Evolutionary conservation across 37 sponge, comb jelly and placozoan genomes (phyloP), one percentile per base, ranked within the genome.

Genomic region (Eunapius fragilis): DNA sequence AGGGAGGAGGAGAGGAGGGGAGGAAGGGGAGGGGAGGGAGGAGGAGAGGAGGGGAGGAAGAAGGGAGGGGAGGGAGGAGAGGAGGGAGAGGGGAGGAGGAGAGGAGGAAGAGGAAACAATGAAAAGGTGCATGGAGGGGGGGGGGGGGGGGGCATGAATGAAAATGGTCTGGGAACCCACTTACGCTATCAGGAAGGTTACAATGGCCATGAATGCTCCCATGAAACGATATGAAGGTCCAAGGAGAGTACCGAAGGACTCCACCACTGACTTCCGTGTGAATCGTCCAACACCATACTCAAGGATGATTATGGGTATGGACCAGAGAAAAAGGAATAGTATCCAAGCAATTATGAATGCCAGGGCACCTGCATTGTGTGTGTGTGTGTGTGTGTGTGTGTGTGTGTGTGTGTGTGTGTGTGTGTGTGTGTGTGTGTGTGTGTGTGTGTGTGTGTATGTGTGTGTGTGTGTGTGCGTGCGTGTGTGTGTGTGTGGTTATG

Each of bases 291-390:
- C 72, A 9, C 87, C 94, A 83, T 89, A 93, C 84, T 96, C 96
- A 5, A 96, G 87, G 74, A 96, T 84, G 12, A 90, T 76, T 24
- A 96, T 82, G 23, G 96, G 96, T 2, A 96, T 90, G 74, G 91
- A 89, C 96, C 96, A 96, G 31, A 96, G 68, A 86, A 87, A 90
- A 77, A 96, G 91, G 77, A 91, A 91, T 2, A 68, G 14, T 36
- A 88, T 82, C 96, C 96, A 96, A 25, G 93, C 92, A 0, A 96
- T 48, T 76, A 96, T 76, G 58, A 96, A 96, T 17, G 85, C 91
- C 71, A 96, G 81, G 0, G 92, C 91, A 83, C 94, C 94, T 94
- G 78, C 68, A 41, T 41, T 58, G 58, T 58, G 58, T 58, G 17
- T 58, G 58, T 10, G 58, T 10, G 58, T 10, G 58, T 10, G 58